phyloP scores from a whole-genome alignment of 2,113 vertebrate genomes.

The Charadrius vociferus region DNA sequence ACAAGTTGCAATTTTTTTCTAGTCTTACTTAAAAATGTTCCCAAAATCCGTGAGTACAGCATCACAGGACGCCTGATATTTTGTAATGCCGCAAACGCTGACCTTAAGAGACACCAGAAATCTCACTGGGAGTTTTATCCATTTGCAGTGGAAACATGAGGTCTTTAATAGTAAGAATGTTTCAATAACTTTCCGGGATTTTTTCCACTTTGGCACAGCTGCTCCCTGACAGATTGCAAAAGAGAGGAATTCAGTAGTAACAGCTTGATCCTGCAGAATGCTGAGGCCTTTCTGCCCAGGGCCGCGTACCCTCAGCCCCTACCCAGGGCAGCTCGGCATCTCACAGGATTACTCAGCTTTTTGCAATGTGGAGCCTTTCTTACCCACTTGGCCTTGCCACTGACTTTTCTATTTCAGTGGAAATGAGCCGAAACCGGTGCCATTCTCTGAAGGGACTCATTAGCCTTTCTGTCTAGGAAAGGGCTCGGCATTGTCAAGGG shows the following conservation, averaged over 20 bases:
- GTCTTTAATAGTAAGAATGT: conserved; percentile 39
- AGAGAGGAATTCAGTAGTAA: conserved; percentile 24
- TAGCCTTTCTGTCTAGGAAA: conserved; percentile 19
- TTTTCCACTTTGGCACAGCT: conserved; percentile 47
- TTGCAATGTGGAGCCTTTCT: background rate
- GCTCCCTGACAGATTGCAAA: conserved; percentile 42
- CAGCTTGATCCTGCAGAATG: background rate
- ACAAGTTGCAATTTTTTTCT: background rate
- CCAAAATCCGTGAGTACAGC: background rate
- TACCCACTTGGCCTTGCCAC: background rate
- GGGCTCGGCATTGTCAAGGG: background rate
- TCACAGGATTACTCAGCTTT: background rate
- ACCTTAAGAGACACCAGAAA: conserved; percentile 51
- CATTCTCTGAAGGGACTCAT: background rate
- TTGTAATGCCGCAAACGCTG: background rate
- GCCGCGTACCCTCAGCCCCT: background rate
- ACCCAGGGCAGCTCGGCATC: background rate
- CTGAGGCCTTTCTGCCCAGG: background rate
- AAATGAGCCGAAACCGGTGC: background rate
- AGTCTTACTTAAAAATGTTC: conserved; percentile 31
- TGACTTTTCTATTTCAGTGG: background rate
- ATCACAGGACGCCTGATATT: background rate
- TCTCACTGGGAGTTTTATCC: conserved; percentile 26
- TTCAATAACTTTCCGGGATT: conserved; percentile 46
- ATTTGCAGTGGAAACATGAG: conserved; percentile 36